These are phyloP conservation scores for Eristalis pertinax DNA, from an alignment of 2,888 invertebrate species.

Conservation along the genomic window DNA sequence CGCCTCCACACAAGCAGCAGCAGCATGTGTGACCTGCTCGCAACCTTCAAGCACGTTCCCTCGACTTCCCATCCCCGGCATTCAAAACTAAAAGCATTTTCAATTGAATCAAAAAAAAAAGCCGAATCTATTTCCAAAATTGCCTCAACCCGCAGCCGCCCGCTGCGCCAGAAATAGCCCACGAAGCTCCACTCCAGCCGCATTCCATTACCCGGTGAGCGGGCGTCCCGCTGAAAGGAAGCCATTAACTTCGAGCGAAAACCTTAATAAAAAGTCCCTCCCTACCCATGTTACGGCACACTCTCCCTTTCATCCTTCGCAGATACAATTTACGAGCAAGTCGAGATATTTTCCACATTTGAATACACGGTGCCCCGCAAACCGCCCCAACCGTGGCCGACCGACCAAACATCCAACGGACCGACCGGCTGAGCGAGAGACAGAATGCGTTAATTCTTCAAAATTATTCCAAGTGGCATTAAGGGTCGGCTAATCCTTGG, in stretches of 20 bases:
- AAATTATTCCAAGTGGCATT: slow-evolving; percentile 21
- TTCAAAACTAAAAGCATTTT: background rate
- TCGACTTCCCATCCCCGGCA: background rate
- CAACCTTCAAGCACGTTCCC: background rate
- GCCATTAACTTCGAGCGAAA: slow-evolving; percentile 49
- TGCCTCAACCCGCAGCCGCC: slow-evolving; percentile 20
- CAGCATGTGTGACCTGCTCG: background rate
- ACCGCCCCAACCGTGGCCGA: background rate
- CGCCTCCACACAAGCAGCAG: background rate
- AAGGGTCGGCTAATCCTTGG: slow-evolving; percentile 22
- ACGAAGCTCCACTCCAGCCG: background rate
- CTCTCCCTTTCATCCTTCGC: slow-evolving; percentile 5
- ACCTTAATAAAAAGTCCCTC: slow-evolving; percentile 27
- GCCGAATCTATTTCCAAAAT: slow-evolving; percentile 51
- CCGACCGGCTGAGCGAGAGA: background rate
- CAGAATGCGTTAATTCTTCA: background rate
- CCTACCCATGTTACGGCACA: background rate
- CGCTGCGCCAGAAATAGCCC: background rate
- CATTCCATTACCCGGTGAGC: background rate
- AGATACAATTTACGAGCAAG: slow-evolving; percentile 46
- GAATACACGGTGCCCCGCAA: slow-evolving; percentile 29
- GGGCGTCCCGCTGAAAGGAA: slow-evolving; percentile 58
- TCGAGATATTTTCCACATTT: slow-evolving; percentile 33
- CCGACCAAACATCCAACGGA: background rate
- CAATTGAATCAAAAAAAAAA: slow-evolving; percentile 12